Base-by-base conservation (phyloP, 2,113 vertebrate genomes). In the Epinephelus moara region DNA sequence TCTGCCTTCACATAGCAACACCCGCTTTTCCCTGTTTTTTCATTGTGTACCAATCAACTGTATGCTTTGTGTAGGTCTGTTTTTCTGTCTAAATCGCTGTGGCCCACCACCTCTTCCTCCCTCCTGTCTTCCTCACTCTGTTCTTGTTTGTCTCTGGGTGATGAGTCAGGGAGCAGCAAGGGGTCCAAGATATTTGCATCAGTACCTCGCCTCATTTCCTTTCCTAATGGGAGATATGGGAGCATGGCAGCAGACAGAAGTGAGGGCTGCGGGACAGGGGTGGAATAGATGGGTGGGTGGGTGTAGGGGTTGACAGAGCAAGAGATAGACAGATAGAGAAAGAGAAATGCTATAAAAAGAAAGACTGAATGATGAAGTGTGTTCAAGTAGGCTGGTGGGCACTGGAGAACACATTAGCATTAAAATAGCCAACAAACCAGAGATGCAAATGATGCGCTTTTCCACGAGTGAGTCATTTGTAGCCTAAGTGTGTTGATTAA, bases 171-270 rank as follows among this genome's bases (percentile, higher is more conserved):
- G 84, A 89, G 84, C 87, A 83, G 84, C 60, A 4, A 89, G 83
- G 82, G 85, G 88, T 88, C 80, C 81, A 42, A 81, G 82, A 91
- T 85, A 89, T 91, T 89, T 88, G 88, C 90, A 86, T 80, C 69
- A 1, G 53, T 74, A 84, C 60, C 61, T 85, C 62, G 84, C 87
- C 90, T 93, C 87, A 94, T 94, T 94, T 94, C 89, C 85, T 88
- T 72, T 64, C 53, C 84, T 92, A 89, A 94, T 91, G 89, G 86
- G 70, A 78, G 87, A 89, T 81, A 76, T 45, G 81, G 80, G 77
- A 86, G 66, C 76, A 33, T 50, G 81, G 84, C 81, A 62, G 80
- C 70, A 80, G 64, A 71, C 78, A 72, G 84, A 78, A 61, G 52
- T 52, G 73, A 61, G 75, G 60, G 59, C 71, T 77, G 70, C 30